Conservation (phyloP, 2,888 invertebrate genomes). For the Drosophila rellima region DNA sequence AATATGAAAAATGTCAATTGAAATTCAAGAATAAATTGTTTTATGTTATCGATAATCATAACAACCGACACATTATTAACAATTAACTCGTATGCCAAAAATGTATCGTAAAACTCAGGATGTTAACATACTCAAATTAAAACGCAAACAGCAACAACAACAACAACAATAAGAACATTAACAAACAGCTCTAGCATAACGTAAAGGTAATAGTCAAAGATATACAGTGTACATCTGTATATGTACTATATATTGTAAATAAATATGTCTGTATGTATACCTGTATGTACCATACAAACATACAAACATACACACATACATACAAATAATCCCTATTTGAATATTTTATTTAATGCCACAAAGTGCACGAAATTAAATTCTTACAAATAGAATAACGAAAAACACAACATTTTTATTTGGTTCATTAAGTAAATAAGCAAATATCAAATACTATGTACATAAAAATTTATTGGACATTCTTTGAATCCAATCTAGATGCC, state of each 20-base stretch:
- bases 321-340: background rate
- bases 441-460: conserved; percentile 10
- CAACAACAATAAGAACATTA: conserved; percentile 24
- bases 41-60: background rate
- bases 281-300: background rate
- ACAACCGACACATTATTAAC: conserved; percentile 6
- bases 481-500: background rate
- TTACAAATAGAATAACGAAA: background rate
- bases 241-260: background rate
- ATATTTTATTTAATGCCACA: conserved; percentile 1
- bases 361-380: conserved; percentile 7
- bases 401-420: background rate
- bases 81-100: conserved; percentile 1
- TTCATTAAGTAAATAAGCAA: conserved; percentile 4
- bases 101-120: conserved; percentile 7
- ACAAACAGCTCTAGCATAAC: conserved; percentile 15
- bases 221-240: conserved; percentile 7
- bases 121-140: conserved; percentile 16
- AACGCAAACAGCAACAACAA: conserved; percentile 22
- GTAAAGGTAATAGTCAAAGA: conserved; percentile 1
- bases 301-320: background rate
- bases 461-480: background rate
- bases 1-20: conserved; percentile 1
- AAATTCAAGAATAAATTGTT: background rate
- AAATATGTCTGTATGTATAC: too few relatives aligned